These are phyloP conservation scores for Spodoptera litura DNA, from an alignment of 1,140 invertebrate species.

Conservation along the genomic window DNA sequence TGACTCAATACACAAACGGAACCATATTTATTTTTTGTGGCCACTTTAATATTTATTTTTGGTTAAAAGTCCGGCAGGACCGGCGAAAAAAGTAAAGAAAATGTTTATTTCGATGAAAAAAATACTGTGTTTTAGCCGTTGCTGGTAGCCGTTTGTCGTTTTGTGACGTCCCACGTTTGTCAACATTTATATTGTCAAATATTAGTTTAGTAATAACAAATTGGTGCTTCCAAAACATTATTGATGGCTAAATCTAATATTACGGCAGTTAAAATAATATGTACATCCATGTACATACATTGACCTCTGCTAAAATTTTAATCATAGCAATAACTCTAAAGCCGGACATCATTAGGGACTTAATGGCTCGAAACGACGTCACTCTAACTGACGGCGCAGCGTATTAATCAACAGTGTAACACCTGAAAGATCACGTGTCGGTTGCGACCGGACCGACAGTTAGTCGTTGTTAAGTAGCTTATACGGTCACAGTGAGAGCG, in stretches of 20 bases:
- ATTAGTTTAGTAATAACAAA: conserved; percentile 5
- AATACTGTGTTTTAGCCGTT: conserved; percentile 16
- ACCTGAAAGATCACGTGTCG: conserved; percentile 78
- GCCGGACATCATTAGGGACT: conserved; percentile 15
- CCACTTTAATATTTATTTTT: conserved; percentile 34
- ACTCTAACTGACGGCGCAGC: conserved; percentile 67
- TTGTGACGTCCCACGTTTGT: conserved; percentile 13
- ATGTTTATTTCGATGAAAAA: conserved; percentile 35
- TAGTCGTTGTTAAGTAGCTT: conserved; percentile 53
- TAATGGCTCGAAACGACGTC: conserved; percentile 43
- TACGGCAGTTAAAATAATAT: background rate
- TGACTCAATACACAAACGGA: conserved; percentile 35
- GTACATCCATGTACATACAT: background rate
- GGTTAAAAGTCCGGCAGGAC: conserved; percentile 19
- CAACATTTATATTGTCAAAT: background rate
- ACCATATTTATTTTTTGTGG: conserved; percentile 41
- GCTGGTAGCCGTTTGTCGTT: conserved; percentile 2
- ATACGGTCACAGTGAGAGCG: conserved; percentile 55
- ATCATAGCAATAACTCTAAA: conserved; percentile 3
- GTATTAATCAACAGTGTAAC: conserved; percentile 71
- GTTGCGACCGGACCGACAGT: conserved; percentile 57
- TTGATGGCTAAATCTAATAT: background rate
- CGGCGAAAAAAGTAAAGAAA: conserved; percentile 19
- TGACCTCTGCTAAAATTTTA: conserved; percentile 6
- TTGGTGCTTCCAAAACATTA: background rate